Base-by-base conservation (phyloP, 2,888 invertebrate species). In the Scotopteryx bipunctaria region DNA sequence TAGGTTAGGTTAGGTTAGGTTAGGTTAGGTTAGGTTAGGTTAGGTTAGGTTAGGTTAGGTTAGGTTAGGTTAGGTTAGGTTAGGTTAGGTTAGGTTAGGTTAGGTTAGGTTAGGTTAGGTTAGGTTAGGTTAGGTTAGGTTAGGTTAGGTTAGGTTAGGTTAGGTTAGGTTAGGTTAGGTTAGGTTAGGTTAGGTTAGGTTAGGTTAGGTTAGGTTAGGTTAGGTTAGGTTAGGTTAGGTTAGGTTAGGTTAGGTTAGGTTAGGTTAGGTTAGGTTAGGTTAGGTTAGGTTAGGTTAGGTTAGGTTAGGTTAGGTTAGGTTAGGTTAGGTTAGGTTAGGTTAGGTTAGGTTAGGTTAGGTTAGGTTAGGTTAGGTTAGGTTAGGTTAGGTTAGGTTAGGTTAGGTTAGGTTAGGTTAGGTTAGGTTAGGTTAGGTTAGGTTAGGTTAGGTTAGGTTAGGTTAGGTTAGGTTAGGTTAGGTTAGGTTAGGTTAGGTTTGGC, bases 401-500 rank as follows among this genome's bases (percentile, higher is more conserved):
- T 53, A 53, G 53, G 53, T 53, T 53, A 33, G 33, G 33, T 33
- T 33, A 55, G 55, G 55, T 55, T 55, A 55, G 55, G 55, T 55
- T 55, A 55, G 55, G 55, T 54, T 54, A 54, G 54, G 54, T 54
- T 54, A 54, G 54, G 54, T 54, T 54, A 54, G 54, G 54, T 54
- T 54, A 54, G 54, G 53, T 54, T 54, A 54, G 53, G 53, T 54
- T 54, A 47, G 53, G 29, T 42, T 54, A 47, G 46, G 52, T 45
- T 52, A 52, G 52, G 54, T 54, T 55, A 55, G 55, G 55, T 55
- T 55, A 55, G 55, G 55, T 55, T 55, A 54, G 53, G 53, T 53
- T 53, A 53, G 53, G 53, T 53, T 23, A 23, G 23, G 23, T 23
- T 23, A 23, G 23, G 23, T 23, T 23, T 5, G 6, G 23, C 6